Percentiles rank a stretch among this genome's conserved stretches.
Conservation (phyloP, 2,113 vertebrate species). For the Mugil cephalus region DNA sequence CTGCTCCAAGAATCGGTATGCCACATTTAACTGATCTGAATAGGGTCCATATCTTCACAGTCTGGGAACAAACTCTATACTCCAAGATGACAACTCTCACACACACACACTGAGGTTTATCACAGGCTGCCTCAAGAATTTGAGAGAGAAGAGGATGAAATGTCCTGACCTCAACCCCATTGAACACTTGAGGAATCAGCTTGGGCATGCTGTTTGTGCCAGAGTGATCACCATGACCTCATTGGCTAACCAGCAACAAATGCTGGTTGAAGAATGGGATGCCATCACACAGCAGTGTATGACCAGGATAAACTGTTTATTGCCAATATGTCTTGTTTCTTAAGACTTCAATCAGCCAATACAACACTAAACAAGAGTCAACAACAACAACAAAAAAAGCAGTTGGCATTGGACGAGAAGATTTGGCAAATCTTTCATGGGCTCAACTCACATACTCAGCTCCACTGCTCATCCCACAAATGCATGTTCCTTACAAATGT, state of each 20-base stretch:
- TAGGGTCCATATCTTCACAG: neutral
- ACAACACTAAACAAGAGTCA: neutral
- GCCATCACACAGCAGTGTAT: too few relatives aligned
- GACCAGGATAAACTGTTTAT: too few relatives aligned
- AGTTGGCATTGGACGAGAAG: neutral
- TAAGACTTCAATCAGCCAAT: neutral
- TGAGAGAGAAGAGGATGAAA: constrained; percentile 1
- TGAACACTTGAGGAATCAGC: constrained; percentile 11
- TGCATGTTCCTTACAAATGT: too few relatives aligned
- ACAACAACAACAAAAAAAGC: neutral
- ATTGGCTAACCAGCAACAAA: too few relatives aligned
- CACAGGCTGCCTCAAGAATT: neutral
- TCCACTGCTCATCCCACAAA: too few relatives aligned
- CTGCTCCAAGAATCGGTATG: too few relatives aligned
- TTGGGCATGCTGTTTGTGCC: neutral
- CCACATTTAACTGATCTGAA: too few relatives aligned
- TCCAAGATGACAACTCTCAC: neutral
- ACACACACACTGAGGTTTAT: neutral
- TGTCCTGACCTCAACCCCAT: constrained; percentile 2
- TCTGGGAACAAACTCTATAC: neutral
- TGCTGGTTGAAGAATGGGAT: too few relatives aligned
- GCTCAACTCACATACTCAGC: too few relatives aligned
- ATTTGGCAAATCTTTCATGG: too few relatives aligned
- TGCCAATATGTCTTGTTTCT: neutral
- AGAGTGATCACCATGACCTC: too few relatives aligned